phyloP scores from a whole-genome alignment of 2,113 vertebrate species.

The Alligator mississippiensis region DNA sequence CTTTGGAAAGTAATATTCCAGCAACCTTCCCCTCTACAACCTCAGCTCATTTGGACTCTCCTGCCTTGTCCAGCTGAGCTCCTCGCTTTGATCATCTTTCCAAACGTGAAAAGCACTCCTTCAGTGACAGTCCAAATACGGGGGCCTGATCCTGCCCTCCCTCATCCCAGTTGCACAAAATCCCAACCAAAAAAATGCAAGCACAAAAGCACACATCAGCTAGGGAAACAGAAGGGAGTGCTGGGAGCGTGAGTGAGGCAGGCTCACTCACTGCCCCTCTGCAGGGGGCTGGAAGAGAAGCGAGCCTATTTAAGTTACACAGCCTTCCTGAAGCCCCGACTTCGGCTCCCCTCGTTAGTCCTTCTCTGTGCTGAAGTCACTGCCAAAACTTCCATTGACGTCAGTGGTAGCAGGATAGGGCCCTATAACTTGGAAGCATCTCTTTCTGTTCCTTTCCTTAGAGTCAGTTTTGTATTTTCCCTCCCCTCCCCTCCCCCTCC shows the following conservation, averaged over 20 bases:
- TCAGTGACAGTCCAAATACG: background rate
- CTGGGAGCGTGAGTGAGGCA: background rate
- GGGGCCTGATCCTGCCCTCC: background rate
- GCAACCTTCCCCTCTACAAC: background rate
- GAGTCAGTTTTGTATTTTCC: background rate
- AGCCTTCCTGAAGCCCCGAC: no score
- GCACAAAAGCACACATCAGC: background rate
- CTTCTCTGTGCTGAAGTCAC: background rate
- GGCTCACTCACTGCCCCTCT: no score
- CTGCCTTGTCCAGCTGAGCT: background rate
- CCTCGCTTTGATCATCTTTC: background rate
- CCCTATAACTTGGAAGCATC: background rate
- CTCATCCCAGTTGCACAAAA: background rate
- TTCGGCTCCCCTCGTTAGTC: no score
- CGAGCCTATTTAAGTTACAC: no score
- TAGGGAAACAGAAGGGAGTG: background rate
- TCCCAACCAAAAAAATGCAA: background rate
- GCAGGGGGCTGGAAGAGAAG: no score
- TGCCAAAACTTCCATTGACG: background rate
- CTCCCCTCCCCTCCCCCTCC: background rate
- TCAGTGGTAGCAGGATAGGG: background rate
- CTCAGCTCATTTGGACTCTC: background rate
- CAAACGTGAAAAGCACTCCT: background rate
- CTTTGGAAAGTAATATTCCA: slow-evolving; percentile 30
- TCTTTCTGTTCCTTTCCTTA: background rate